phyloP scores from a whole-genome alignment of 2,797 vertebrate species.

The Anabas testudineus region DNA sequence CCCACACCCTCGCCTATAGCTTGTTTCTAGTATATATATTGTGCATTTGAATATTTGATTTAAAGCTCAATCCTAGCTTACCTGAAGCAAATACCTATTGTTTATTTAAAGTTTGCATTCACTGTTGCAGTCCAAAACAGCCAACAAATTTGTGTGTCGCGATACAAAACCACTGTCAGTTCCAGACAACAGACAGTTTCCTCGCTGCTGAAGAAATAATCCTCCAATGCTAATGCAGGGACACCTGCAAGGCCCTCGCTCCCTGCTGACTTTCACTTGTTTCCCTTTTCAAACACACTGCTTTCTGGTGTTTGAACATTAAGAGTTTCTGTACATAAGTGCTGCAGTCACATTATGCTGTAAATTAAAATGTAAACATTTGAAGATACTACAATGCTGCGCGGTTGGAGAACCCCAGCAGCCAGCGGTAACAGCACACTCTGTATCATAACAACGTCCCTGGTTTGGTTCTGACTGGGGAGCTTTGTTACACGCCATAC shows the following conservation, averaged over 20 bases:
- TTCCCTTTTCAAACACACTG: neutral
- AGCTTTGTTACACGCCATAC: too few species aligned
- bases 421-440: too few species aligned
- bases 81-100: neutral
- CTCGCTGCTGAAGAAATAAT: conserved; percentile 1
- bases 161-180: conserved; percentile 1
- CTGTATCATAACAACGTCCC: too few species aligned
- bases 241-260: neutral
- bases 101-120: neutral
- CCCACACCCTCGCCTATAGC: conserved; percentile 14
- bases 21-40: neutral
- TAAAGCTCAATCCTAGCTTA: conserved; percentile 6
- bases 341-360: neutral
- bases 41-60: conserved; percentile 6
- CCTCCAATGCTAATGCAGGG: neutral
- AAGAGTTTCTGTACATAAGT: neutral
- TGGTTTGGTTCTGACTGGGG: too few species aligned
- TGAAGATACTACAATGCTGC: neutral
- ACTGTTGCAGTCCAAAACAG: neutral
- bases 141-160: neutral
- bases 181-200: neutral
- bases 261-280: conserved; percentile 19
- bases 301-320: neutral
- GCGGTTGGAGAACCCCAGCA: too few species aligned
- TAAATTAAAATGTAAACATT: neutral